Evolutionary conservation across 2,888 invertebrate genomes (phyloP), one percentile per base, ranked within the genome.

Genomic region (Drosophila macrospina): DNA sequence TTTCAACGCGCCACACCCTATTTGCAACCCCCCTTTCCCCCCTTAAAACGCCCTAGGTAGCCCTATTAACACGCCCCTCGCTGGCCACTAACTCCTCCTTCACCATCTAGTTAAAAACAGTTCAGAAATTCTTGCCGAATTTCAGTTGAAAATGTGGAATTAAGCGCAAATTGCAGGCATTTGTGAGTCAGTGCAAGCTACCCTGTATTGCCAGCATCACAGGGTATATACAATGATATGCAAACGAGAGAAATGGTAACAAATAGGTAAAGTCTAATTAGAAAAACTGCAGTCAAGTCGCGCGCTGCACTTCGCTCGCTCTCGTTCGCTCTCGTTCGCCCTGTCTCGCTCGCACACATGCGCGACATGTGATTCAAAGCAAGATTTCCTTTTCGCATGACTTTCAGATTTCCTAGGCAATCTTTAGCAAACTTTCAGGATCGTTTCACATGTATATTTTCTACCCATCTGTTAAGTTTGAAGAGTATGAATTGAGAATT

Each of bases 1-100:
- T 37, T 28, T 7, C 34, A 41, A 10, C 16, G 20, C n/a, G 36
- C 52, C 52, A 48, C 36, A 20, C 39, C 39, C 73, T 10, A 20
- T 5, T n/a, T n/a, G n/a, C n/a, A n/a, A n/a, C n/a, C 5, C 8
- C 10, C 15, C 5, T 15, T 15, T 1, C 42, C 7, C 36, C 11
- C 20, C 20, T 20, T 20, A 13, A 34, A 10, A n/a, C n/a, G n/a
- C n/a, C n/a, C n/a, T n/a, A n/a, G n/a, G n/a, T n/a, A 10, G 13
- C 16, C 7, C 10, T 11, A 24, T n/a, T 11, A 16, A 16, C 15
- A 8, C 5, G 2, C 4, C 37, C 37, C 37, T 15, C 15, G 1
- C 10, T 16, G 5, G n/a, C 1, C 5, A 39, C 1, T 1, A 20
- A 10, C 8, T 1, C 16, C 16, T 5, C 16, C 16, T 39, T 8